Base-by-base conservation (phyloP, 2,113 vertebrate genomes). In the Vanacampus margaritifer region DNA sequence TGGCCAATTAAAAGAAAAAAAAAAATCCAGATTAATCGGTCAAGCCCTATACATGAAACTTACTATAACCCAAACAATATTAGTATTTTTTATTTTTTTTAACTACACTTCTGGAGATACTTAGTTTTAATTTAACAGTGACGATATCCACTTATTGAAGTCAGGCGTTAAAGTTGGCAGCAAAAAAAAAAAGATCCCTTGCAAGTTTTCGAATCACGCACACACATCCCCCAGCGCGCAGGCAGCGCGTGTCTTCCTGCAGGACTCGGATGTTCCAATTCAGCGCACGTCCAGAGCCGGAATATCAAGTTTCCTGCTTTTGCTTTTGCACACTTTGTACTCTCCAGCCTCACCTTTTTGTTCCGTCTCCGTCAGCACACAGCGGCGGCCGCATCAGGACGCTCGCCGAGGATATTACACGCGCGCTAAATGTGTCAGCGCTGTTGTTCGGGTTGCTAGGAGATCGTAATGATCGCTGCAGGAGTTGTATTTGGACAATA, bases 261-360 rank as follows among this genome's bases (percentile, higher is more conserved):
- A 76, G 79, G 75, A 86, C 84, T 81, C 68, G 10, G 54, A 64
- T 81, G 89, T 84, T 84, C 60, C 60, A 36, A 75, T 64, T 74
- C 23, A 50, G 81, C 78, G 76, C 79, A 72, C 82, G 83, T 81
- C 41, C 76, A 80, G 82, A 90, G 88, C 86, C 76, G 87, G 89
- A 91, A 89, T 90, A 90, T 92, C 90, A 90, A 89, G 89, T 92
- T 92, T 91, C 87, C 79, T 87, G 83, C 84, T 73, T 13, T 39
- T 83, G 83, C 85, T 86, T n/a, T 56, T 90, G 89, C 81, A 89
- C 85, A 88, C 86, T 86, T 87, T 89, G 84, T 92, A 79, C 87
- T 92, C 82, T 71, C 78, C 76, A 58, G 78, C 86, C 79, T 90
- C 87, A 87, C 86, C 85, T 89, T 85, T 89, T 84, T 89, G 88